Evolutionary conservation across 2,113 vertebrate species (phyloP).

Genomic region (Cyanistes caeruleus): DNA sequence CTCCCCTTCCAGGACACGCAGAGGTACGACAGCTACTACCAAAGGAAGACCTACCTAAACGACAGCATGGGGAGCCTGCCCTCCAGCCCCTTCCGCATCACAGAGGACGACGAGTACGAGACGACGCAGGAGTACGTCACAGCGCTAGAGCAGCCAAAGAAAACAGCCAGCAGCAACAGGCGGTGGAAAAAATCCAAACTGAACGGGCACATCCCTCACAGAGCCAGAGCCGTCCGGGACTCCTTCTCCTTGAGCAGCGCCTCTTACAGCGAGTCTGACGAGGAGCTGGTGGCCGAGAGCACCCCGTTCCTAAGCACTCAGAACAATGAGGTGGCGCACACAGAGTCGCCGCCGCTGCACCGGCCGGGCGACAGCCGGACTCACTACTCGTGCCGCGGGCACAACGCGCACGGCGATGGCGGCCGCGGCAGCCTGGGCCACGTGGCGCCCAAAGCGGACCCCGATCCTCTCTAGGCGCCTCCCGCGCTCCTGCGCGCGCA

Average conservation of each 20-base stretch:
- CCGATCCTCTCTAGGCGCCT: slow-evolving; percentile 84
- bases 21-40: slow-evolving; percentile 90
- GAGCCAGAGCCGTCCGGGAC: slow-evolving; percentile 86
- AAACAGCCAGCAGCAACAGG: slow-evolving; percentile 82
- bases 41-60: slow-evolving; percentile 89
- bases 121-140: slow-evolving; percentile 95
- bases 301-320: slow-evolving; percentile 96
- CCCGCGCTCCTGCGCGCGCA: neutral
- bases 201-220: slow-evolving; percentile 91
- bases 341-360: slow-evolving; percentile 87
- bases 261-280: slow-evolving; percentile 90
- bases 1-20: slow-evolving; percentile 87
- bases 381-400: slow-evolving; percentile 87
- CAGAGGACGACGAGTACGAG: slow-evolving; percentile 94
- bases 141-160: slow-evolving; percentile 85
- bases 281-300: slow-evolving; percentile 91
- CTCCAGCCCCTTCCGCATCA: slow-evolving; percentile 91
- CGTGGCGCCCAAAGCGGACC: slow-evolving; percentile 85
- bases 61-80: slow-evolving; percentile 94
- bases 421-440: slow-evolving; percentile 85
- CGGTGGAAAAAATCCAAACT: slow-evolving; percentile 92
- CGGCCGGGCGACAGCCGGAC: slow-evolving; percentile 90
- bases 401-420: slow-evolving; percentile 77
- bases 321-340: slow-evolving; percentile 80
- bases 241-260: slow-evolving; percentile 93